Evolutionary conservation across 1,140 invertebrate species (phyloP).

Genomic region (Drosophila leontia): DNA sequence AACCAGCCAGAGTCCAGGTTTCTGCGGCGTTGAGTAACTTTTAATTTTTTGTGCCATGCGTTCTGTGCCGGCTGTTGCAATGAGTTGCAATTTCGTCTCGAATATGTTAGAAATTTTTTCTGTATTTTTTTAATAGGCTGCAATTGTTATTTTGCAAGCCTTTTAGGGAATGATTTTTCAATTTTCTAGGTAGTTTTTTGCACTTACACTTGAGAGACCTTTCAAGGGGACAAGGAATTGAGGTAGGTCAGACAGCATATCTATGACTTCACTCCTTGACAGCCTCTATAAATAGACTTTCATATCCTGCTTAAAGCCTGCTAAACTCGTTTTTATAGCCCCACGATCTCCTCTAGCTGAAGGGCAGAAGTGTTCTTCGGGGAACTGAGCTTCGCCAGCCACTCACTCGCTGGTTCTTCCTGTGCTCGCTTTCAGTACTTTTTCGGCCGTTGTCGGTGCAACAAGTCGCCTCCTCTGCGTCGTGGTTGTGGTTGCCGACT

Average conservation of each 20-base stretch:
- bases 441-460: slow-evolving; percentile 64
- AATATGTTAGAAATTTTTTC: slow-evolving; percentile 21
- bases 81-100: slow-evolving; percentile 38
- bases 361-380: slow-evolving; percentile 33
- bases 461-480: slow-evolving; percentile 60
- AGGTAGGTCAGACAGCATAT: slow-evolving; percentile 11
- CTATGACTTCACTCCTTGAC: neutral
- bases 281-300: slow-evolving; percentile 18
- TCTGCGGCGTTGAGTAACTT: slow-evolving; percentile 7
- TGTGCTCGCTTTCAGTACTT: slow-evolving; percentile 68
- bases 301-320: slow-evolving; percentile 15
- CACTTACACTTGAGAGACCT: neutral
- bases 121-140: neutral
- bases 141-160: slow-evolving; percentile 21
- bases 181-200: neutral
- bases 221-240: neutral
- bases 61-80: slow-evolving; percentile 33
- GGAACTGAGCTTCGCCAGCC: neutral
- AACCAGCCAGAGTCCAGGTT: slow-evolving; percentile 4
- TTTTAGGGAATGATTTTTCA: slow-evolving; percentile 19
- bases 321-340: slow-evolving; percentile 19
- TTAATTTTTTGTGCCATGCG: slow-evolving; percentile 5
- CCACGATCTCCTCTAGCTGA: slow-evolving; percentile 12
- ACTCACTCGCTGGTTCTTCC: slow-evolving; percentile 53
- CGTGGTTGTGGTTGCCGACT: slow-evolving; percentile 26